Conservation (phyloP, 2,888 invertebrate species). For the Coremacera marginata region DNA sequence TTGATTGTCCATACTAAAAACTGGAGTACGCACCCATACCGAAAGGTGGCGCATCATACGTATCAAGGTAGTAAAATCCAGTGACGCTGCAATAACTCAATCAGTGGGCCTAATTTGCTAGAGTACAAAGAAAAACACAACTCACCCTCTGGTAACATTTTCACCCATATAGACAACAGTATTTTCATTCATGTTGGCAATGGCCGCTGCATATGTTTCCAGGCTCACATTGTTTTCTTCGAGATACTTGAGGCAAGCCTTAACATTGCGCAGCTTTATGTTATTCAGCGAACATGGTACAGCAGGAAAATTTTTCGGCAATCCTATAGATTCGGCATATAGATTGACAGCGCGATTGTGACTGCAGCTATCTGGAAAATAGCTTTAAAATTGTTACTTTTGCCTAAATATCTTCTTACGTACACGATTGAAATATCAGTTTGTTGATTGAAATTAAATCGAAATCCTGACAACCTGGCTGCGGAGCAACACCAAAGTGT, state of each 20-base stretch:
- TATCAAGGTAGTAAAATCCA: constrained; percentile 62
- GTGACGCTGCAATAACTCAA: constrained; percentile 52
- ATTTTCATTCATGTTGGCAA: constrained; percentile 29
- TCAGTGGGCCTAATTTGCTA: too few relatives aligned
- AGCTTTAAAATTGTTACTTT: background rate
- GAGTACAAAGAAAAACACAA: background rate
- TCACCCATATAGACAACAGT: constrained; percentile 65
- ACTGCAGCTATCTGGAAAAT: constrained; percentile 64
- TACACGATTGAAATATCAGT: constrained; percentile 58
- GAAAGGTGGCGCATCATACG: constrained; percentile 64
- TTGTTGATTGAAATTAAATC: constrained; percentile 62
- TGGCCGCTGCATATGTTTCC: constrained; percentile 29
- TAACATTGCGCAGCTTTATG: constrained; percentile 49
- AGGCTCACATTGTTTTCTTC: background rate
- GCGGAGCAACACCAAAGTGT: constrained; percentile 62
- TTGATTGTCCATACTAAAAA: background rate
- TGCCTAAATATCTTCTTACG: constrained; percentile 40
- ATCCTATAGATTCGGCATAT: constrained; percentile 65
- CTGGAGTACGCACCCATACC: constrained; percentile 53
- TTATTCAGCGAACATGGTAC: constrained; percentile 57
- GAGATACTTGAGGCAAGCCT: constrained; percentile 40
- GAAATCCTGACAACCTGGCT: constrained; percentile 65
- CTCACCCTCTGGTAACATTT: constrained; percentile 57
- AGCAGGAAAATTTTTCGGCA: constrained; percentile 61
- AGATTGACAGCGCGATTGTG: constrained; percentile 65